Base-by-base conservation (phyloP, 1,140 invertebrate genomes). In the Lanistes nyassanus region DNA sequence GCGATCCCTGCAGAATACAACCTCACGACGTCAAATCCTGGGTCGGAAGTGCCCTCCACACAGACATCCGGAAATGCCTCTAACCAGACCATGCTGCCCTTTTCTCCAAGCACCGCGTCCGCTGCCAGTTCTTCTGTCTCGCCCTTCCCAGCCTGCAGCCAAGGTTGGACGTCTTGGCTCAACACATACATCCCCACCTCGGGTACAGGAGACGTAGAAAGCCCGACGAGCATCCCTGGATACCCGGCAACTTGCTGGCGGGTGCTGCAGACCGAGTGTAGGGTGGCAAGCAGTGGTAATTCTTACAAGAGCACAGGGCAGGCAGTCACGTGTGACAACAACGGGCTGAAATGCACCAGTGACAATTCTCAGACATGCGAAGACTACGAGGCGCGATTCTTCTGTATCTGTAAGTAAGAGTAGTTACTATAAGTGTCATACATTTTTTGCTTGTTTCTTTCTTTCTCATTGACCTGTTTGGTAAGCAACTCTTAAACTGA, bases 151-250 rank as follows among this genome's bases (percentile, higher is more conserved):
- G 47, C 75, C 23, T 88, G 88, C 67, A 66, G 77, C 13, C 75
- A 81, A 37, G 88, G 87, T 3, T 90, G 89, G 89, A 89, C 86
- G 0, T 79, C 84, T 9, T 90, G 87, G 84, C 85, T 88, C 58
- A 88, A 89, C 71, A 47, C 42, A 1, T 9, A 47, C 42, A 47
- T 9, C 19, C 42, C 42, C 42, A 47, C 67, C 4, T 37, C 51
- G n/a, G 72, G 65, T 9, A 74, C 51, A 39, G 86, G 85, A 9
- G 89, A 90, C 68, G 80, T 84, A 60, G 90, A 90, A 76, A 77
- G 62, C 65, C 60, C 79, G 16, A 69, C 26, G 37, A 72, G 56
- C 62, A 77, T 84, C 9, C 79, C 79, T 37, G 81, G 80, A 31
- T 84, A 79, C 39, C 83, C 83, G 6, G 47, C 29, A 0, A 82